phyloP scores from a whole-genome alignment of 1,140 invertebrate genomes.

The Dermatophagoides farinae region DNA sequence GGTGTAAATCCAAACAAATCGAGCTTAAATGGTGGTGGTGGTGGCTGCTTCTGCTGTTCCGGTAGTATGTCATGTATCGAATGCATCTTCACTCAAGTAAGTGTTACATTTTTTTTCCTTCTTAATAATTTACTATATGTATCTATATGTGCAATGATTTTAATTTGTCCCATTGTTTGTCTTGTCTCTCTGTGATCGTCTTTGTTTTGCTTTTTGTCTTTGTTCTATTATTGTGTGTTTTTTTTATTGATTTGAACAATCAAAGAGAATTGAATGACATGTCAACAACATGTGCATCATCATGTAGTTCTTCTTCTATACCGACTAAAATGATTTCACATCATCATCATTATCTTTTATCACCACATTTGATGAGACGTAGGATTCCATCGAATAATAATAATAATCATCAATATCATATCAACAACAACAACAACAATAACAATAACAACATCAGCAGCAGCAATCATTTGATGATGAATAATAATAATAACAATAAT shows the following conservation, averaged over 20 bases:
- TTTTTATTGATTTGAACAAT: no score
- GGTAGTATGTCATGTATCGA: constrained; percentile 16
- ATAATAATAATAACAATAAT: constrained; percentile 1
- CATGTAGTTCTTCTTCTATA: no score
- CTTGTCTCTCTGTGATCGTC: background rate
- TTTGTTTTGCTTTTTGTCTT: background rate
- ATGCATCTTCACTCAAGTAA: constrained; percentile 19
- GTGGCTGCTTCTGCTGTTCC: background rate
- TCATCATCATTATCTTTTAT: constrained; percentile 1
- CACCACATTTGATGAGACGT: background rate
- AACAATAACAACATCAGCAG: background rate
- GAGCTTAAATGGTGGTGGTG: background rate
- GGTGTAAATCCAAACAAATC: background rate
- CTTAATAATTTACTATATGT: background rate
- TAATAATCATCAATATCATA: background rate
- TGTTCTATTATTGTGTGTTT: background rate
- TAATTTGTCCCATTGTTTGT: background rate
- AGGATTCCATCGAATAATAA: background rate
- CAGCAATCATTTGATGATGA: background rate
- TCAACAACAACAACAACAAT: background rate
- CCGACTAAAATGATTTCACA: no score
- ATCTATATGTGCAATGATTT: no score
- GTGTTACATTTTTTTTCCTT: background rate
- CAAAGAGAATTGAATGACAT: no score
- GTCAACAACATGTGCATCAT: no score